Base-by-base conservation (phyloP, 1,140 invertebrate genomes). In the Eufriesea mexicana region DNA sequence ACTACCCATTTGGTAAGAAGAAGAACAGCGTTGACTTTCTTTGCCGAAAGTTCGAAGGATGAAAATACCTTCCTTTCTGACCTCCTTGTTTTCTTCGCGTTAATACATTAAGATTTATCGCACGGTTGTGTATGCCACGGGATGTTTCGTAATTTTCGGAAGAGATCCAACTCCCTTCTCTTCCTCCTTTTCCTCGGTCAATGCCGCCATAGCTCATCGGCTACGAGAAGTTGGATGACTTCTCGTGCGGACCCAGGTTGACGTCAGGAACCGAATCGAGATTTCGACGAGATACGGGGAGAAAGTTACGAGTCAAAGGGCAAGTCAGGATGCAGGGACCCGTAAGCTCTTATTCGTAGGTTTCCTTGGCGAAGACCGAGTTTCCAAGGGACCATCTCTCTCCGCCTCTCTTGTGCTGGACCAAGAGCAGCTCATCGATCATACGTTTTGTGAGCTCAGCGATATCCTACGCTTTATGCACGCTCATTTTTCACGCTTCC, bases 401-500 rank as follows among this genome's bases (percentile, higher is more conserved):
- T 51, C 75, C 23, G 2, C n/a, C 23, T 35, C 62, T 47, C 76
- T 12, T 2, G 35, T 2, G 57, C 57, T 9, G 54, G 45, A 9
- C n/a, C 5, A 23, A 28, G 74, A 23, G 55, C 20, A 45, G 61
- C 86, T 76, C 89, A 90, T 90, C 89, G 86, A 90, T 90, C 89
- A 90, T 84, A 76, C 85, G 80, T 90, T 87, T 87, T 86, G 70
- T 84, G 61, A 73, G 79, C 67, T 55, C 68, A 54, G 54, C 85
- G 85, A 89, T 84, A 76, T 83, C 55, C 75, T 57, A 47, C 35
- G 83, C 79, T 70, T 74, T 67, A 85, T 64, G 64, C 45, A 7
- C 49, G 57, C 71, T 88, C 89, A 89, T 90, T 90, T 90, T 90
- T 90, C 87, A 90, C 84, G 67, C 23, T 78, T 67, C 88, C 70